Base-by-base conservation (phyloP, 53 echinoderm and acorn worm genomes). In the Paracentrotus lividus region DNA sequence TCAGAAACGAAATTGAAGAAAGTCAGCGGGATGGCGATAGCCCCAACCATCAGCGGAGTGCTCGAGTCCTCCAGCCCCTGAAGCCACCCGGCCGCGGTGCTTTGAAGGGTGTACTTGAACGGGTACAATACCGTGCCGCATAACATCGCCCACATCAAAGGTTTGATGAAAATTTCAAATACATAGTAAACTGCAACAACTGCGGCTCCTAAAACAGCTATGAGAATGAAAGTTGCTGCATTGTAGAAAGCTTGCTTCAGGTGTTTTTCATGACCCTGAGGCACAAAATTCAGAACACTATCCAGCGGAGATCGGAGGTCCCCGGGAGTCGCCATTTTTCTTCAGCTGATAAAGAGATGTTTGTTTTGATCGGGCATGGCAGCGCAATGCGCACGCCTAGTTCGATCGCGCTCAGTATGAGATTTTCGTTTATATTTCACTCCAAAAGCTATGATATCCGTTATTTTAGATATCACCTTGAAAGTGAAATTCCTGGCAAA, bases 191-290 rank as follows among this genome's bases (percentile, higher is more conserved):
- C 97, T 42, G 97, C 94, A 58, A 98, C 95, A 58, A 94, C 97
- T 32, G 98, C 96, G 55, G 93, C 94, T 75, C 93, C 88, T 72
- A 94, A 94, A 47, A 97, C 43, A 38, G 85, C 95, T 60, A 98
- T 85, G 67, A 98, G 95, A 8, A 98, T 72, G 49, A 98, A 93
- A 12, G 98, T 96, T n/a, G 96, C 94, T 10, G 95, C 97, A 95
- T 97, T 98, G 90, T 98, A 98, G 72, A 98, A 97, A 45, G 98
- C 98, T 90, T 98, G 98, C 33, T 96, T 97, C 13, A 98, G 86
- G 47, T 96, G 95, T 88, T 98, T 98, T 85, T 98, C 98, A 91
- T 98, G 98, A 49, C 97, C 97, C 77, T 97, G 97, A 14, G 98
- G 98, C 54, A 98, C 72, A 85, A 98, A 95, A 78, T 94, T 91